Evolutionary conservation across 2,888 invertebrate species (phyloP), one percentile per base, ranked within the genome.

Genomic region (Tholera decimalis): DNA sequence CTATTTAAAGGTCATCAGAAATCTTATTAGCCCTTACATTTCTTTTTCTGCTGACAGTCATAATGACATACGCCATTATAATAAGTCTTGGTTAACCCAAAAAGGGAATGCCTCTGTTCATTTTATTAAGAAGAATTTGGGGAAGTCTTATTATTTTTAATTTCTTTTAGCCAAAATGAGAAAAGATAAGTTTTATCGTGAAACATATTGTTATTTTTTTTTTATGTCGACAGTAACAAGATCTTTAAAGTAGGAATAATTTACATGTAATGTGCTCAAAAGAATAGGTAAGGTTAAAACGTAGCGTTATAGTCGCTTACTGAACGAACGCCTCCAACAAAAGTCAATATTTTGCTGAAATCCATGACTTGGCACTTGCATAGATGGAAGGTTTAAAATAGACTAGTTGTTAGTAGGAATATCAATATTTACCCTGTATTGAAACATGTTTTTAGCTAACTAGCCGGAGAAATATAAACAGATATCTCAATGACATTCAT

Each of bases 401-500:
- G n/a, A n/a, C n/a, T n/a, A n/a, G 6, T 44, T 54, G 33, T 53
- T 24, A 13, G 7, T 43, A 35, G 22, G 2, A 44, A 55, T 9
- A 0, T 30, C 33, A 46, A 11, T 47, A 46, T 26, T 35, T 30
- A 26, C 33, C 13, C 24, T 44, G n/a, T 15, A 67, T 37, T 39
- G 7, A 56, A 46, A 56, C 8, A 5, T 22, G 11, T 37, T 57
- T 68, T 68, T 0, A 13, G 22, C 18, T 41, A 47, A 46, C n/a
- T 22, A 39, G 22, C 37, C 18, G 37, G 8, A 26, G 11, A 26
- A 37, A 57, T 26, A 39, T 47, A 47, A 57, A 67, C 30, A 56
- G 54, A 43, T 55, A 24, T 68, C n/a, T 46, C 37, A 68, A 46
- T 68, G 57, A 37, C 37, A 30, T 46, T 3, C 57, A 33, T 26